Base-by-base conservation (phyloP, 2,888 invertebrate genomes). In the Amblyteles armatorius region DNA sequence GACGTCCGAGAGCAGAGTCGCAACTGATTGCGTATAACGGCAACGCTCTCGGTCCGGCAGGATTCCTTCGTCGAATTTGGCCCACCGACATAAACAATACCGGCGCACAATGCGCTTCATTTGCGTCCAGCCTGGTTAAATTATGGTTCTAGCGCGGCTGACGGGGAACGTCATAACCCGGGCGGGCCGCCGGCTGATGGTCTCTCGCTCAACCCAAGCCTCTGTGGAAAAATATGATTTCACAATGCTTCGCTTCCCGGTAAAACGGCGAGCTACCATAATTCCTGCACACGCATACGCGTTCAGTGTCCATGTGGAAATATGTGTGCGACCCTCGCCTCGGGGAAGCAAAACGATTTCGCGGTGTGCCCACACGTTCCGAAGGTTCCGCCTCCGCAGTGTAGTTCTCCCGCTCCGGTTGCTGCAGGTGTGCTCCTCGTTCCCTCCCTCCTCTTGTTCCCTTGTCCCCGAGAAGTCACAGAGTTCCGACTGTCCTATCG, bases 91-190 rank as follows among this genome's bases (percentile, higher is more conserved):
- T 84, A 86, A 86, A 84, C 86, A 86, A 86, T 84, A 67, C 67
- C 29, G 3, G 77, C 63, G 60, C 63, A 84, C 84, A 86, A 86
- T 86, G 82, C 74, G 81, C 79, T 84, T 86, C 84, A 82, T 86
- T 86, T 77, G 82, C 52, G 82, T 40, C 40, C 69, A 55, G 81
- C 81, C 29, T 65, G 82, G 26, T 77, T 84, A 82, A 79, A 78
- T 82, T 84, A 86, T 80, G 82, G 79, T 84, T 77, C 78, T 82
- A 68, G 82, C 82, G 26, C 78, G 77, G 84, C 79, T 86, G 86
- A 85, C 77, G 72, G 79, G 74, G 69, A 68, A 65, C 83, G 71
- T 84, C 86, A 84, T 84, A 84, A 84, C 79, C 71, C 69, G 48
- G 52, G 22, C 40, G 55, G 79, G 79, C 69, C 68, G 60, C 44